Conservation (phyloP, 2,888 invertebrate species). For the Hermaeophaga mercurialis region DNA sequence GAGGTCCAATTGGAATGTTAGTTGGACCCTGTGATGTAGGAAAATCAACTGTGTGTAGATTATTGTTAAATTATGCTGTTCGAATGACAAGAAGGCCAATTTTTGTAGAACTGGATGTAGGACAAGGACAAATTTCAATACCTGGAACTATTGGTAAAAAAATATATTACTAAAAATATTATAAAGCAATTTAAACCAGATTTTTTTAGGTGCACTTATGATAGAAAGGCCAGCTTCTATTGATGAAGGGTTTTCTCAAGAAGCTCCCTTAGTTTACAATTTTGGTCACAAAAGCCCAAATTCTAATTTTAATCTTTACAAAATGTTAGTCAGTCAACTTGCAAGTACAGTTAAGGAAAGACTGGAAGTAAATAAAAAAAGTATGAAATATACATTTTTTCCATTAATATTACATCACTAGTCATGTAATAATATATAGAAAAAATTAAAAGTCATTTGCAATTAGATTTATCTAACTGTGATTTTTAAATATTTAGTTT, state of each 20-base stretch:
- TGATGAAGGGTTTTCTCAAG: slow-evolving; percentile 94
- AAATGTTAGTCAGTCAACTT: slow-evolving; percentile 79
- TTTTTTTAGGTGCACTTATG: slow-evolving; percentile 71
- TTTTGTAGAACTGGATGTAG: slow-evolving; percentile 94
- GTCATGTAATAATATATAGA: no score
- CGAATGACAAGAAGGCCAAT: slow-evolving; percentile 87
- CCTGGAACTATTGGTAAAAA: slow-evolving; percentile 84
- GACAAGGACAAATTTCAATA: slow-evolving; percentile 90
- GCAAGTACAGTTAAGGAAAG: slow-evolving; percentile 85
- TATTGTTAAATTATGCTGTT: slow-evolving; percentile 94
- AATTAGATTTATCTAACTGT: no score
- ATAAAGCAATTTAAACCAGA: no score
- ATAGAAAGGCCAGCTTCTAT: slow-evolving; percentile 93
- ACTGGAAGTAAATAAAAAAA: slow-evolving; percentile 85
- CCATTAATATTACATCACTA: no score
- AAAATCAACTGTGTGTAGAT: slow-evolving; percentile 83
- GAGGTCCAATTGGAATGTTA: slow-evolving; percentile 87
- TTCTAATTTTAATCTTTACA: slow-evolving; percentile 82
- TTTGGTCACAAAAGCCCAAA: slow-evolving; percentile 84
- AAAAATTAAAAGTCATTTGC: no score
- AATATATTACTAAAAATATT: neutral
- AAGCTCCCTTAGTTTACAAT: slow-evolving; percentile 91
- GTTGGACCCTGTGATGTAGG: slow-evolving; percentile 97
- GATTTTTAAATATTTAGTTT: no score
- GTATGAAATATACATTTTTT: slow-evolving; percentile 57